These are phyloP conservation scores for Setophaga kirtlandii DNA, from an alignment of 2,113 vertebrate genomes.

Conservation along the genomic window DNA sequence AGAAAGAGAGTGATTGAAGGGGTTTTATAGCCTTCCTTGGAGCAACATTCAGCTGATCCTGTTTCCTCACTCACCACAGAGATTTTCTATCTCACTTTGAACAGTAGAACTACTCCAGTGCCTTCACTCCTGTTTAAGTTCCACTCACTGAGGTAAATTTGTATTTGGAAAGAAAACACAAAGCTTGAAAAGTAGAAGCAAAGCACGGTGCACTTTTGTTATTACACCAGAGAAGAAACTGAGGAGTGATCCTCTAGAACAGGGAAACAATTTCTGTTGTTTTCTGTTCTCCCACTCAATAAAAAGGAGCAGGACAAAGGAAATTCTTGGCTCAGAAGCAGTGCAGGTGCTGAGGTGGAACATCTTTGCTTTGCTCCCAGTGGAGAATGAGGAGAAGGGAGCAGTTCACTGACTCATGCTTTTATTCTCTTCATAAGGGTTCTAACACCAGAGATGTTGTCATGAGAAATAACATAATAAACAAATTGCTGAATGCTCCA, in stretches of 20 bases:
- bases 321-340: not conserved
- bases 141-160: not conserved
- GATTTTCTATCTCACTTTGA: not conserved
- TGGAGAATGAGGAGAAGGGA: not conserved
- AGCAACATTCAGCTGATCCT: not conserved
- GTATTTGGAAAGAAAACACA: not conserved
- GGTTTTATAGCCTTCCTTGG: not conserved
- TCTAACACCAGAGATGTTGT: not conserved
- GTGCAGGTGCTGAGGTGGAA: not conserved
- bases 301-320: not conserved
- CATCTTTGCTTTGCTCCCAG: not conserved
- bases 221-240: not conserved
- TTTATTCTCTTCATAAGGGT: not conserved
- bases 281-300: not conserved
- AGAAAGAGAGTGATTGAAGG: not conserved
- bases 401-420: not conserved
- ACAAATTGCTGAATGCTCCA: not conserved
- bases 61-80: not conserved
- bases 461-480: not conserved
- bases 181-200: not conserved
- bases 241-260: not conserved
- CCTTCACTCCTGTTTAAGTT: not conserved
- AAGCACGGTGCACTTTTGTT: rapidly evolving
- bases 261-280: not conserved
- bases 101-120: not conserved